Evolutionary conservation across 1,140 invertebrate species (phyloP).

Genomic region (Oryctes rhinoceros): DNA sequence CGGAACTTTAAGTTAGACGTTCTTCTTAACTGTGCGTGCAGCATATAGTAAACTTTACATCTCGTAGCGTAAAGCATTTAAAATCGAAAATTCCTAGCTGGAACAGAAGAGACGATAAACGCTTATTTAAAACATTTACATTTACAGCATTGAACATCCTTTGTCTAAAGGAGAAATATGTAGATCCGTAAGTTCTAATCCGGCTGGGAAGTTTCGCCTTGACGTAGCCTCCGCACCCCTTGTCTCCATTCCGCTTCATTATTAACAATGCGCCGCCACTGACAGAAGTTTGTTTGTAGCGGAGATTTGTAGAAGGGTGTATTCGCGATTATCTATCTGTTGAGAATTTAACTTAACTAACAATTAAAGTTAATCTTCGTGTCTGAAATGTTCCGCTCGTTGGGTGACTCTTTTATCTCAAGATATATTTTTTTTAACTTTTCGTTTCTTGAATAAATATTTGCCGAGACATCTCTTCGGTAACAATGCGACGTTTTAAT

Average conservation of each 20-base stretch:
- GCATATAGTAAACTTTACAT: too few species aligned
- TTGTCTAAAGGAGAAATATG: not conserved
- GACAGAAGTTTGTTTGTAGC: conserved; percentile 30
- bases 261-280: conserved; percentile 1
- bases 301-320: conserved; percentile 32
- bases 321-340: conserved; percentile 36
- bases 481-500: too few species aligned
- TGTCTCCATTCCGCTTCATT: not conserved
- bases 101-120: too few species aligned
- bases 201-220: conserved; percentile 7
- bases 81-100: too few species aligned
- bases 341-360: conserved; percentile 41
- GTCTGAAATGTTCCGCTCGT: conserved; percentile 2
- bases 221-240: not conserved
- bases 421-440: too few species aligned
- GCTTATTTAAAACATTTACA: conserved; percentile 17
- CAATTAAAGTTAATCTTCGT: conserved; percentile 38
- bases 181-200: not conserved
- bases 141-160: not conserved
- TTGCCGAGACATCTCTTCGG: too few species aligned
- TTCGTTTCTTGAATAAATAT: too few species aligned
- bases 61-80: too few species aligned
- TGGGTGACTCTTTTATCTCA: too few species aligned
- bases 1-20: too few species aligned
- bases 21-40: too few species aligned